phyloP scores from a whole-genome alignment of 1,140 invertebrate species.

The Euwallacea similis region DNA sequence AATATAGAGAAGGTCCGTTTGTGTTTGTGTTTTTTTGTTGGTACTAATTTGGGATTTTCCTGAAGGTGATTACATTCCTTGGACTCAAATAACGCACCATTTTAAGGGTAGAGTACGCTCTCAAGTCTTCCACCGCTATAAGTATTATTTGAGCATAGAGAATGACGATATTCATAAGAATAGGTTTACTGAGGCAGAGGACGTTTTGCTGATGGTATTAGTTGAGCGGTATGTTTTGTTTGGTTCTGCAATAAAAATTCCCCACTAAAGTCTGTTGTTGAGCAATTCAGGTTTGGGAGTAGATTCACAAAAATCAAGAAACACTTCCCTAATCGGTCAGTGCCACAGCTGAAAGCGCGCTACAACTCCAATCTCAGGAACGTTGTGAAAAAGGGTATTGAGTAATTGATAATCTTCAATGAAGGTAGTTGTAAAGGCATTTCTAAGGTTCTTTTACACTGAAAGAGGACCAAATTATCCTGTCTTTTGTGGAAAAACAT shows the following conservation, averaged over 20 bases:
- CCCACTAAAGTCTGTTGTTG: neutral
- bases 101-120: slow-evolving; percentile 64
- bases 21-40: neutral
- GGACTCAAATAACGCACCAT: slow-evolving; percentile 60
- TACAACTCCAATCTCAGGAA: slow-evolving; percentile 55
- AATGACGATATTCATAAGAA: slow-evolving; percentile 57
- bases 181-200: slow-evolving; percentile 64
- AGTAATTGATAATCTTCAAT: neutral
- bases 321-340: slow-evolving; percentile 58
- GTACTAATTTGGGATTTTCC: slow-evolving; percentile 39
- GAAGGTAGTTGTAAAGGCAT: neutral
- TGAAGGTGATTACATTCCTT: slow-evolving; percentile 64
- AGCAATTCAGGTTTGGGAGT: slow-evolving; percentile 57
- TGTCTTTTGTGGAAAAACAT: slow-evolving; percentile 51
- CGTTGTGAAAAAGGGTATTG: slow-evolving; percentile 44
- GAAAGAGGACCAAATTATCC: slow-evolving; percentile 55
- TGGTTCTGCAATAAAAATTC: neutral
- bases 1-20: slow-evolving; percentile 51
- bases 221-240: slow-evolving; percentile 49
- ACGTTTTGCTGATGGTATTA: slow-evolving; percentile 61
- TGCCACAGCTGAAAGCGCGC: slow-evolving; percentile 58
- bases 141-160: slow-evolving; percentile 38
- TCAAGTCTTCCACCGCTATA: slow-evolving; percentile 65
- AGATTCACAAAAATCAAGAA: slow-evolving; percentile 60
- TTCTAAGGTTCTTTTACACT: slow-evolving; percentile 52